phyloP scores from a whole-genome alignment of 2,888 invertebrate genomes.

The Kuschelorhynchus macadamiae region DNA sequence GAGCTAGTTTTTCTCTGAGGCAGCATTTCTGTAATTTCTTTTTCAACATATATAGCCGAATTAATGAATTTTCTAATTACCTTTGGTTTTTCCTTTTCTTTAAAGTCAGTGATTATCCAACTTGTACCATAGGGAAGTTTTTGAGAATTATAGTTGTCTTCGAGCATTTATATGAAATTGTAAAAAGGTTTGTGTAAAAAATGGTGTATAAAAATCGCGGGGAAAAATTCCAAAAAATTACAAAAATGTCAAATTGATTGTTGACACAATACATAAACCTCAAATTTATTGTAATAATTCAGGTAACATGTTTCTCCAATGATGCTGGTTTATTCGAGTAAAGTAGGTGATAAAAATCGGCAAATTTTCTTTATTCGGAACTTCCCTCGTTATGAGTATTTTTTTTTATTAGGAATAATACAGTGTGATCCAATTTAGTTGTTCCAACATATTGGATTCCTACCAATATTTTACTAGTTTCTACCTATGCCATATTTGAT shows the following conservation, averaged over 20 bases:
- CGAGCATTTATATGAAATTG: conserved; percentile 35
- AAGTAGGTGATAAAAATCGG: no score
- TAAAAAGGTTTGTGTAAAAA: conserved; percentile 14
- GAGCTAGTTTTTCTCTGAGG: conserved; percentile 57
- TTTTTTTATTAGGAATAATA: no score
- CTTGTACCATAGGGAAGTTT: conserved; percentile 7
- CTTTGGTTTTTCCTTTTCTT: conserved; percentile 34
- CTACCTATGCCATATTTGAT: no score
- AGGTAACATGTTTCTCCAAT: neutral
- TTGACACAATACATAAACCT: conserved; percentile 12
- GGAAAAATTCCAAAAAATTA: conserved; percentile 37
- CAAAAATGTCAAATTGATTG: conserved; percentile 18
- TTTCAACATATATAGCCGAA: conserved; percentile 75
- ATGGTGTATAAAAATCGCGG: conserved; percentile 22
- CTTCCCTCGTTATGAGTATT: no score
- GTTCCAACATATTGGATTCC: no score
- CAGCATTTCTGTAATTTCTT: conserved; percentile 60
- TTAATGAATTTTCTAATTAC: conserved; percentile 71
- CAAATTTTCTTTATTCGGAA: no score
- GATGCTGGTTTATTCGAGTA: no score
- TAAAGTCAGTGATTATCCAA: conserved; percentile 46
- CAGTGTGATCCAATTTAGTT: no score
- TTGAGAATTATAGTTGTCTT: conserved; percentile 25
- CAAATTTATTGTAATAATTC: conserved; percentile 6
- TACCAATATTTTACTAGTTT: no score